A percentile compares a stretch with the other conserved stretches of the same genome.
Evolutionary conservation across 2,888 invertebrate genomes (phyloP).

Genomic region (Glaucopsyche alexis): DNA sequence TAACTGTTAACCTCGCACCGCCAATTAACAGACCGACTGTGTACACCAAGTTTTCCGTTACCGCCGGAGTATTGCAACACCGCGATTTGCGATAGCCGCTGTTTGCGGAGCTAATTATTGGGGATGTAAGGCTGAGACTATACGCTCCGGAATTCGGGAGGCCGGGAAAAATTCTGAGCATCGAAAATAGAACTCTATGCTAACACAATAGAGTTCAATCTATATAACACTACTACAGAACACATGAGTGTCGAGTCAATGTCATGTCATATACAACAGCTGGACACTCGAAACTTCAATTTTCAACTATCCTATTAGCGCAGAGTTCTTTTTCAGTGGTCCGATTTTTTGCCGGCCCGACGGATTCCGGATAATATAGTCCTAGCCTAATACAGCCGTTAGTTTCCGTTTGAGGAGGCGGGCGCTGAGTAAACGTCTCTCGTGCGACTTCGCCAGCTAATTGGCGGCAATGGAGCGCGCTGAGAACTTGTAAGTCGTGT

Average conservation of each 20-base stretch:
- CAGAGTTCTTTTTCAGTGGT: no score
- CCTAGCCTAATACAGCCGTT: background rate
- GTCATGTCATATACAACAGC: background rate
- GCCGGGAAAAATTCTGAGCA: no score
- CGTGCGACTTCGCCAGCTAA: background rate
- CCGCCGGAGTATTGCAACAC: background rate
- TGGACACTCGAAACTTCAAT: no score
- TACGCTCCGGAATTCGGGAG: no score
- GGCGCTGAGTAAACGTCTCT: background rate
- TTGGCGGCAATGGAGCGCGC: background rate
- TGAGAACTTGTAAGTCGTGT: background rate
- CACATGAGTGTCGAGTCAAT: no score
- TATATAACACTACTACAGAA: no score
- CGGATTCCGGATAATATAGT: no score
- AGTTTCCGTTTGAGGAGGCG: background rate
- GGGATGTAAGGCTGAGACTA: no score
- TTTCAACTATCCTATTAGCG: no score
- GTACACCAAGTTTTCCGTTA: background rate
- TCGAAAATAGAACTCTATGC: no score
- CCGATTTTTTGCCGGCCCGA: no score
- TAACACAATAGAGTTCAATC: no score
- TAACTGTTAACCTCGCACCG: background rate
- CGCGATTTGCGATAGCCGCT: background rate
- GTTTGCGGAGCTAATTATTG: background rate
- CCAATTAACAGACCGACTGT: conserved; percentile 7